Evolutionary conservation across 2,888 invertebrate species (phyloP).

Genomic region (Lepidocyrtoides sp.): DNA sequence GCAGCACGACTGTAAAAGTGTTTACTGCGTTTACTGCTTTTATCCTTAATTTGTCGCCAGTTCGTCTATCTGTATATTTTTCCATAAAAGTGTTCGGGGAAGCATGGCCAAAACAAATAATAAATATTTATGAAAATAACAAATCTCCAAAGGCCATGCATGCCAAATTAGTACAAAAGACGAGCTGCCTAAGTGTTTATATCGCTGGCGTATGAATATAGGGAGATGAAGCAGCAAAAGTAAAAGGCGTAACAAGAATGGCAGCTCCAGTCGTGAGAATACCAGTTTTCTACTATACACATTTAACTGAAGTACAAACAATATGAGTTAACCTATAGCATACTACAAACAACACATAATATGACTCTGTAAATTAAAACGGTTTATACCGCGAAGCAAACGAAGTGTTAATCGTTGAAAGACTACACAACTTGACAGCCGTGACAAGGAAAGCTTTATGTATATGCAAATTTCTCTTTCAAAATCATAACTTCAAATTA

Average conservation of each 20-base stretch:
- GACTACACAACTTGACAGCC: not conserved
- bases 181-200: not conserved
- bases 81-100: not conserved
- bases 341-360: no score
- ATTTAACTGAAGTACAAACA: no score
- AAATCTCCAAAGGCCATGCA: conserved; percentile 10
- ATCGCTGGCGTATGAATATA: not conserved
- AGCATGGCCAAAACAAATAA: conserved; percentile 14
- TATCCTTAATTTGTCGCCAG: conserved; percentile 43
- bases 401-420: not conserved
- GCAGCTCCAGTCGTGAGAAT: not conserved
- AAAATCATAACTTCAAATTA: not conserved
- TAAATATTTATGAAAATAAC: conserved; percentile 53
- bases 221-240: not conserved
- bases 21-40: not conserved
- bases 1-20: not conserved
- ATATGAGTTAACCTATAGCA: no score
- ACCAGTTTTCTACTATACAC: not conserved
- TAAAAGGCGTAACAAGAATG: not conserved
- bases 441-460: not conserved
- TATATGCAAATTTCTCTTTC: not conserved
- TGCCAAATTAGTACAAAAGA: conserved; percentile 22
- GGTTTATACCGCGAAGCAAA: not conserved
- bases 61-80: conserved; percentile 27
- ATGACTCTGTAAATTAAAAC: not conserved